Evolutionary conservation across 1,140 invertebrate species (phyloP).

Genomic region (Caenorhabditis remanei): DNA sequence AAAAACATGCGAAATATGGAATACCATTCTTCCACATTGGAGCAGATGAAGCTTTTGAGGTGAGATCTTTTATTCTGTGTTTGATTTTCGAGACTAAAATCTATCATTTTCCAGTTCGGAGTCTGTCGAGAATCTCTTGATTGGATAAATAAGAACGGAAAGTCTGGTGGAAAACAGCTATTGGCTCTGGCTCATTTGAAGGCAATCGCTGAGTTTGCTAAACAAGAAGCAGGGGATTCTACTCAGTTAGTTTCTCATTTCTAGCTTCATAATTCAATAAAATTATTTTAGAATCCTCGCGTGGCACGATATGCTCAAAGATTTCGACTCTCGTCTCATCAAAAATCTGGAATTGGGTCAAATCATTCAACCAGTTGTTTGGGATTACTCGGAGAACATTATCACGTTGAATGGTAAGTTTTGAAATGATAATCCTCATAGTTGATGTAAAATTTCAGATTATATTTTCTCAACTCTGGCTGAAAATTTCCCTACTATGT

Average conservation of each 20-base stretch:
- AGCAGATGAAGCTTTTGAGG: constrained; percentile 78
- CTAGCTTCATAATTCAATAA: neutral
- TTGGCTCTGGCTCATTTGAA: constrained; percentile 60
- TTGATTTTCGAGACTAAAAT: neutral
- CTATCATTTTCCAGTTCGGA: constrained; percentile 57
- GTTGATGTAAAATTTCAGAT: constrained; percentile 13
- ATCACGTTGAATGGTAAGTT: constrained; percentile 54
- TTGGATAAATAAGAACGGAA: constrained; percentile 56
- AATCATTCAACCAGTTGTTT: constrained; percentile 64
- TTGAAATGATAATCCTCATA: neutral
- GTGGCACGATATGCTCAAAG: constrained; percentile 67
- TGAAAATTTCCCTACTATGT: constrained; percentile 64
- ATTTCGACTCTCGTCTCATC: constrained; percentile 55
- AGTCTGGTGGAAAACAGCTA: constrained; percentile 49
- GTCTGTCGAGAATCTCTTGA: constrained; percentile 60
- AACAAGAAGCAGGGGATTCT: constrained; percentile 3
- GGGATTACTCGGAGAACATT: constrained; percentile 66
- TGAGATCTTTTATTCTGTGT: neutral
- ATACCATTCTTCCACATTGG: constrained; percentile 79
- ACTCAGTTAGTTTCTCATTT: constrained; percentile 37
- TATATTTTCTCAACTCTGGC: constrained; percentile 59
- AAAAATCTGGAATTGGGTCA: constrained; percentile 60
- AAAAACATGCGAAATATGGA: constrained; percentile 75
- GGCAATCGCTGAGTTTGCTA: constrained; percentile 59
- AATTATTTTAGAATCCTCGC: constrained; percentile 56